Evolutionary conservation across 64 coral and sea anemone species (phyloP).

Genomic region (Pocillopora damicornis): DNA sequence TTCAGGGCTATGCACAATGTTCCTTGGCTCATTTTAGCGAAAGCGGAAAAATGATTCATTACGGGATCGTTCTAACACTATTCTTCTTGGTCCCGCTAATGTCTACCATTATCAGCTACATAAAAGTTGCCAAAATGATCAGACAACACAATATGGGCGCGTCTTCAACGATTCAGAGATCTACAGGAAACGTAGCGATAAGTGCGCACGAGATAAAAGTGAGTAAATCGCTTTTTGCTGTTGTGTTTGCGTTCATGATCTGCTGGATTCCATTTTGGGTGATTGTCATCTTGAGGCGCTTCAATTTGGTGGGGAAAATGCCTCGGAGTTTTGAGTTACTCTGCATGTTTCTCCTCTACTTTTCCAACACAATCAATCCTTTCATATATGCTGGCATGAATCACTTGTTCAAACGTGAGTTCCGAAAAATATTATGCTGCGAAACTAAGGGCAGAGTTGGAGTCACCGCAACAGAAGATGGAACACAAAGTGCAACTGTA

Average conservation of each 20-base stretch:
- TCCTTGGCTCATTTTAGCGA: constrained; percentile 28
- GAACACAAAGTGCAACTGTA: background rate
- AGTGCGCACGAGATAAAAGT: constrained; percentile 25
- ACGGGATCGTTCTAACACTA: constrained; percentile 8
- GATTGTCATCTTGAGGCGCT: constrained; percentile 27
- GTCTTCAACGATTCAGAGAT: background rate
- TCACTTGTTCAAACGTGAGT: constrained; percentile 24
- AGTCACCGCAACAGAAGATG: background rate
- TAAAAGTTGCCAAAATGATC: constrained; percentile 26
- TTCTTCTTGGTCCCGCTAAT: constrained; percentile 18
- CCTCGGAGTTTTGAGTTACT: constrained; percentile 7
- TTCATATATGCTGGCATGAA: constrained; percentile 49
- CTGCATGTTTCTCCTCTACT: constrained; percentile 36
- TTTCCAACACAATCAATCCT: constrained; percentile 35
- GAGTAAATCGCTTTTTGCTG: constrained; percentile 30
- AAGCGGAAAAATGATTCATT: constrained; percentile 40
- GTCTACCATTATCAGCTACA: constrained; percentile 7
- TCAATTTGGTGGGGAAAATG: constrained; percentile 1
- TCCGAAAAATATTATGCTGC: constrained; percentile 1
- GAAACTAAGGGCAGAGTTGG: background rate
- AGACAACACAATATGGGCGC: constrained; percentile 15
- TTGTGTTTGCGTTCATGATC: constrained; percentile 35
- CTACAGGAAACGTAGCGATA: background rate
- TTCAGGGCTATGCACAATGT: constrained; percentile 25
- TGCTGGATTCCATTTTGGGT: constrained; percentile 40